Evolutionary conservation across 2,888 invertebrate species (phyloP).

Genomic region (Prosopocoilus inquinatus): DNA sequence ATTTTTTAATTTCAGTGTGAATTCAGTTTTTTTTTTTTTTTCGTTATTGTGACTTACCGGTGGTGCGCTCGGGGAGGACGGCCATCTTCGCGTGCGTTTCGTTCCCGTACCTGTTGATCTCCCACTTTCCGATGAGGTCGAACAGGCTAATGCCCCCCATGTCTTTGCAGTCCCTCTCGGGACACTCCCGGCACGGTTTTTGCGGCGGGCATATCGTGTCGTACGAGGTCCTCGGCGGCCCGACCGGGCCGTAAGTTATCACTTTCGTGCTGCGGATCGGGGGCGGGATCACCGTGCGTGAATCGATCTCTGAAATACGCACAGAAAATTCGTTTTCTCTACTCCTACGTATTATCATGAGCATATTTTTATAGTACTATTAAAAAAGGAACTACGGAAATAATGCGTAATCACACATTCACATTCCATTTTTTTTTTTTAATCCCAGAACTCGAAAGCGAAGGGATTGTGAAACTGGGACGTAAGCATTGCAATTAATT

Average conservation of each 20-base stretch:
- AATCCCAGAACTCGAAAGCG: too few relatives aligned
- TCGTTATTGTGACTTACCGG: slow-evolving; percentile 44
- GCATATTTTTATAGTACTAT: too few relatives aligned
- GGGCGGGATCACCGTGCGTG: slow-evolving; percentile 54
- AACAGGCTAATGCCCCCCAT: slow-evolving; percentile 56
- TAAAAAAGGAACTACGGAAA: too few relatives aligned
- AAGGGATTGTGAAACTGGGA: too few relatives aligned
- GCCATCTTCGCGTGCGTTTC: slow-evolving; percentile 49
- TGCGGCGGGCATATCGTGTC: slow-evolving; percentile 63
- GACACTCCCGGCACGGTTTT: slow-evolving; percentile 62
- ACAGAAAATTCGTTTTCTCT: neutral
- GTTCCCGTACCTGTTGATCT: slow-evolving; percentile 58
- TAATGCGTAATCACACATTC: too few relatives aligned
- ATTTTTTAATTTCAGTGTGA: neutral
- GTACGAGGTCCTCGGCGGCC: slow-evolving; percentile 59
- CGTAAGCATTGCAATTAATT: too few relatives aligned
- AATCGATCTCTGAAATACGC: slow-evolving; percentile 47
- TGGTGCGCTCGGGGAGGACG: slow-evolving; percentile 43
- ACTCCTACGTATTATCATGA: neutral
- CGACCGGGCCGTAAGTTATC: slow-evolving; percentile 55
- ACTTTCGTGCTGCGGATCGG: slow-evolving; percentile 37
- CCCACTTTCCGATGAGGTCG: slow-evolving; percentile 56
- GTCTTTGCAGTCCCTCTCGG: slow-evolving; percentile 59
- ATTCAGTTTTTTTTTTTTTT: neutral
- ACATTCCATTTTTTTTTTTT: too few relatives aligned